Conservation (phyloP, 2,113 vertebrate genomes). For the Axis porcinus region DNA sequence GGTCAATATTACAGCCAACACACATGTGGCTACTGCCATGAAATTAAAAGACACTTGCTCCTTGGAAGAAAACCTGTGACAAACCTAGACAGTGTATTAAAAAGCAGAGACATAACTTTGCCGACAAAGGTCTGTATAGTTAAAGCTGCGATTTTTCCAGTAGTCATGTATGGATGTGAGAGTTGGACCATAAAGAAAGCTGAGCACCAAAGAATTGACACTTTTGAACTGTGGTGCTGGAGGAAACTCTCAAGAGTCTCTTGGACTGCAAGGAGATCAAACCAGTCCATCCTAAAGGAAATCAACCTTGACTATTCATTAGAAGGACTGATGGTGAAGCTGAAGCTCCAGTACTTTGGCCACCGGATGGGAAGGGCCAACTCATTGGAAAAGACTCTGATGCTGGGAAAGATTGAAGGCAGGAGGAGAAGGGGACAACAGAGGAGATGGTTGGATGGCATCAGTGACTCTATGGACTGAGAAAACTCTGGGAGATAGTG, state of each 20-base stretch:
- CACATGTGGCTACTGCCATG: background rate
- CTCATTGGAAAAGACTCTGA: background rate
- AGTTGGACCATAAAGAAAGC: background rate
- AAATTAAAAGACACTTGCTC: background rate
- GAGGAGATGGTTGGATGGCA: background rate
- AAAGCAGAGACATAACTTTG: background rate
- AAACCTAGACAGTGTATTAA: background rate
- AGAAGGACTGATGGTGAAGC: background rate
- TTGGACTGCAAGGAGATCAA: background rate
- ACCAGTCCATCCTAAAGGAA: background rate
- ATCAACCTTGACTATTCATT: background rate
- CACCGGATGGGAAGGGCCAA: background rate
- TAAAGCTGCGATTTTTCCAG: background rate
- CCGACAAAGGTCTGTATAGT: background rate
- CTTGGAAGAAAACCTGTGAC: background rate
- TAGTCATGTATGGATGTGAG: background rate
- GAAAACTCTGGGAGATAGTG: background rate
- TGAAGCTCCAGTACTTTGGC: background rate
- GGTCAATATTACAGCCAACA: background rate
- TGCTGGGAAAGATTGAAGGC: background rate
- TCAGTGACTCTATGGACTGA: background rate
- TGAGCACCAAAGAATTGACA: background rate
- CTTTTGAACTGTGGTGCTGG: background rate
- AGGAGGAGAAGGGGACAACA: background rate
- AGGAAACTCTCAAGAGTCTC: background rate